Conservation (phyloP, 2,888 invertebrate species). For the Leptinotarsa haldemani region DNA sequence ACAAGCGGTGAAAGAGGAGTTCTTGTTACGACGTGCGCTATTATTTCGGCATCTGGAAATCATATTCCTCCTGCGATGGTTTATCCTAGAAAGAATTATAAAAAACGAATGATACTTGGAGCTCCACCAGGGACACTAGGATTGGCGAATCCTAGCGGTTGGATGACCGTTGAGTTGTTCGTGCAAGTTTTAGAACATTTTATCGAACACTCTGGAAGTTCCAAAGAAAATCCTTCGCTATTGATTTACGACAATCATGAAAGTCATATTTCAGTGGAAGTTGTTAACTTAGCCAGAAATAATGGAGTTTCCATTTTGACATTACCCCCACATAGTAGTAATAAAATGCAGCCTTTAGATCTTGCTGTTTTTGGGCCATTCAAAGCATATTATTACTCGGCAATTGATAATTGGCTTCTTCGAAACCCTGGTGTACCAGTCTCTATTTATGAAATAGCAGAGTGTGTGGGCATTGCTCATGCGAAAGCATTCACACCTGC, state of each 20-base stretch:
- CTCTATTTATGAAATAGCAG: constrained; percentile 61
- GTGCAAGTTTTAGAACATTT: constrained; percentile 55
- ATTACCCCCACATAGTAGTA: constrained; percentile 58
- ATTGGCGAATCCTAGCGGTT: constrained; percentile 52
- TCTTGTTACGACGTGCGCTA: constrained; percentile 57
- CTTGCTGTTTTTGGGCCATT: constrained; percentile 61
- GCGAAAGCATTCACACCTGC: constrained; percentile 41
- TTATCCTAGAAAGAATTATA: constrained; percentile 58
- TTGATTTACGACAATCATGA: constrained; percentile 60
- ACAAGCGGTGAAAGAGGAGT: constrained; percentile 59
- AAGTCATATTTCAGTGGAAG: constrained; percentile 50
- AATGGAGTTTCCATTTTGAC: constrained; percentile 61
- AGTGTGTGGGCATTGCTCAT: constrained; percentile 41
- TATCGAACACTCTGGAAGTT: constrained; percentile 33
- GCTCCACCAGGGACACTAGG: constrained; percentile 59
- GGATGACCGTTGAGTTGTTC: constrained; percentile 35
- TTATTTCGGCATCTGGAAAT: constrained; percentile 52
- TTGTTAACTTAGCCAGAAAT: constrained; percentile 54
- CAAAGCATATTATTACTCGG: constrained; percentile 56
- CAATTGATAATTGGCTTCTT: constrained; percentile 58
- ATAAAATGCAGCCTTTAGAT: constrained; percentile 64
- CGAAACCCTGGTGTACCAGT: constrained; percentile 61
- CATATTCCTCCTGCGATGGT: constrained; percentile 55
- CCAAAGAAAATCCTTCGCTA: constrained; percentile 53
- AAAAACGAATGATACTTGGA: constrained; percentile 55